phyloP scores from a whole-genome alignment of 2,797 vertebrate genomes.

The Garrulus glandarius region DNA sequence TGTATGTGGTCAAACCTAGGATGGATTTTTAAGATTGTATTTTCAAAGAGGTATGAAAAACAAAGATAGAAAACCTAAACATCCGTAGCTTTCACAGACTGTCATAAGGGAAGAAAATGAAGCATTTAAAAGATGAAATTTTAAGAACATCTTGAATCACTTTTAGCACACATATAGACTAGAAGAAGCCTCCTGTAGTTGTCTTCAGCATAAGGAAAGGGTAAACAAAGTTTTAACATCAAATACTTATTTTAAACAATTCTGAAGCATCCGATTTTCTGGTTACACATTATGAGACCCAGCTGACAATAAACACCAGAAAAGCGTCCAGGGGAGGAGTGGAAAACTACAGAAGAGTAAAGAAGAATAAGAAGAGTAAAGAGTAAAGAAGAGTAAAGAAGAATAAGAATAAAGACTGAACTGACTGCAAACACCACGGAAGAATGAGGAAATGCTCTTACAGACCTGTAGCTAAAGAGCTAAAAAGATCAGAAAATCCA shows the following conservation, averaged over 20 bases:
- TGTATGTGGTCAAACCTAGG: background rate
- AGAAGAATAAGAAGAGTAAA: too few relatives aligned
- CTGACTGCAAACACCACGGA: background rate
- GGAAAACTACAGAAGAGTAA: background rate
- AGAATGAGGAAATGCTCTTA: background rate
- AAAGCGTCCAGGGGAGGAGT: background rate
- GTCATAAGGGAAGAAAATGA: background rate
- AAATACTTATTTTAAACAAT: background rate
- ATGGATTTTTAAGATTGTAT: background rate
- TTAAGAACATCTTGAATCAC: background rate
- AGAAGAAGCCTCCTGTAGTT: background rate
- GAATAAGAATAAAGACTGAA: background rate
- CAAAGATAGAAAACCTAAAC: background rate
- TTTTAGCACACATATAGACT: background rate
- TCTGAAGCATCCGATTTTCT: background rate
- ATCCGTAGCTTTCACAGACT: background rate
- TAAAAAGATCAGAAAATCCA: background rate
- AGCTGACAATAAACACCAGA: background rate
- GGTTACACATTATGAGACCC: background rate
- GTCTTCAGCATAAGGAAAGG: background rate
- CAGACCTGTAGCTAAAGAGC: background rate
- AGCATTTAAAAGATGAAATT: background rate
- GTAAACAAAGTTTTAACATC: background rate
- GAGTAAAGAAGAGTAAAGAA: too few relatives aligned
- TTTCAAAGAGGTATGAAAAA: background rate